Evolutionary conservation across 2,888 invertebrate species (phyloP), one percentile per base, ranked within the genome.

Genomic region (Cyrtodaria siliqua): DNA sequence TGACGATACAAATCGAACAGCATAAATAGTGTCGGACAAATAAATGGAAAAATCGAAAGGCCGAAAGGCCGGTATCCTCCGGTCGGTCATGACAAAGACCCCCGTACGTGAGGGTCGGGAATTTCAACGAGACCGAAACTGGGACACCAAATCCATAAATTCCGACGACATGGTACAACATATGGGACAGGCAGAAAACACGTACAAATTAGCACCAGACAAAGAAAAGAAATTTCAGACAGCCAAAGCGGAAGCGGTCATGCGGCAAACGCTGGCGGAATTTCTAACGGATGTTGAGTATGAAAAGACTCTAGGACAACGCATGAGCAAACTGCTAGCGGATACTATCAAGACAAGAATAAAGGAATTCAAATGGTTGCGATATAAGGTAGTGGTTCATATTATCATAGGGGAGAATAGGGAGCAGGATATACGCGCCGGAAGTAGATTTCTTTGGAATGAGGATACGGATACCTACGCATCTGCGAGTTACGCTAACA

Each of bases 391-490:
- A 4, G 82, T 87, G 8, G 87, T 87, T 14, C 85, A 87, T 20
- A 78, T 86, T 26, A 70, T 85, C 0, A 72, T 87, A 1, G 86
- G 84, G 12, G 85, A 87, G 55, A 84, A 86, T 55, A 67, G 49
- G 29, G 77, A 82, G 1, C 86, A 87, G 68, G 77, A 80, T 33
- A 61, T 87, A 12, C 64, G 71, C 26, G 70, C 83, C 12, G 87
- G 84, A n/a, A 86, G 86, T 52, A 47, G 87, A n/a, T 86, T 85
- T 61, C 68, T 87, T 12, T 86, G 86, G 87, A 73, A 82, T 38
- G 75, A 82, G 8, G 77, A 81, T 8, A 81, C 77, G 0, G 87
- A 87, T 59, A 85, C 70, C 9, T 86, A 78, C 79, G 85, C 84
- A 26, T 79, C 82, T 26, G 78, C 81, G 0, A 74, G 67, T 2